A percentile compares a stretch with the other conserved stretches of the same genome.
phyloP scores from a whole-genome alignment of 92 coral and sea anemone species.

The Epizoanthus rinbou region DNA sequence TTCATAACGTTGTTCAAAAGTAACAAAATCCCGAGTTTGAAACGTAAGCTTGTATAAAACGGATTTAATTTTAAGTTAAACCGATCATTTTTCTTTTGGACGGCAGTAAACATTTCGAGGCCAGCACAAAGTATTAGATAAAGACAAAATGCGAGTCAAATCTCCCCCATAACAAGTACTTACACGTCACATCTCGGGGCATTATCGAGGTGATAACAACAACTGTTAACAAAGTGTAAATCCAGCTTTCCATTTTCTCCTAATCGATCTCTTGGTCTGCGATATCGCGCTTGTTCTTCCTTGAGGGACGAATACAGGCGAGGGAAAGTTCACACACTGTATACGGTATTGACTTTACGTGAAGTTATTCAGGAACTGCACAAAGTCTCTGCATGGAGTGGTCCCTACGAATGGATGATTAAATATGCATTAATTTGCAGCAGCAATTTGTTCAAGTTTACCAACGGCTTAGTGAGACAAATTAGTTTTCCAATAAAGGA shows the following conservation, averaged over 20 bases:
- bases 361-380: neutral
- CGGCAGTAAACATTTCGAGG: too few species aligned
- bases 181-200: conserved; percentile 27
- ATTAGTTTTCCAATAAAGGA: conserved; percentile 44
- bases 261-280: neutral
- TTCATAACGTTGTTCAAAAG: too few species aligned
- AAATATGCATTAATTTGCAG: conserved; percentile 29
- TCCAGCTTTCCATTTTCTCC: conserved; percentile 21
- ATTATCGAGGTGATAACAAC: conserved; percentile 31
- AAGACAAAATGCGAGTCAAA: too few species aligned
- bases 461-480: too few species aligned
- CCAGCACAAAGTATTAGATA: too few species aligned
- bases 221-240: neutral
- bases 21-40: too few species aligned
- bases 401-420: neutral
- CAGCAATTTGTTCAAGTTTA: conserved; percentile 24
- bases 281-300: too few species aligned
- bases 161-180: conserved; percentile 3
- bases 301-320: too few species aligned
- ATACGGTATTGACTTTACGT: neutral
- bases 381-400: neutral
- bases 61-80: too few species aligned
- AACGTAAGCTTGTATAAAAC: too few species aligned
- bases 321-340: too few species aligned
- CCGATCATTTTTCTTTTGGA: too few species aligned